phyloP scores from a whole-genome alignment of 2,797 vertebrate genomes.

The Darevskia mixta region DNA sequence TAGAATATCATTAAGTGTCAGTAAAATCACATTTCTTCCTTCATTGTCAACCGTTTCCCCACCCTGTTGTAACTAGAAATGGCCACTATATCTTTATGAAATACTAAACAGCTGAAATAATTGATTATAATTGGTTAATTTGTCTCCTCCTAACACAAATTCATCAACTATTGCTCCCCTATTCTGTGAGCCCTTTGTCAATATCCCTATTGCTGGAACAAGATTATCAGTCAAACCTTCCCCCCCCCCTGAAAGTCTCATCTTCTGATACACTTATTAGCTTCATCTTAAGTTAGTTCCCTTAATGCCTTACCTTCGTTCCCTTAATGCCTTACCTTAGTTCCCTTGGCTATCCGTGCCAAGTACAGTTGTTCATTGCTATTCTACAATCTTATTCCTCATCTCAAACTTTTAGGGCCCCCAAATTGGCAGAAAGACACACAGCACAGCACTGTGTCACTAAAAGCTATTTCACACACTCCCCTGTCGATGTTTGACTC shows the following conservation, averaged over 20 bases:
- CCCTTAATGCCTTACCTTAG: not conserved
- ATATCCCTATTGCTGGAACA: not conserved
- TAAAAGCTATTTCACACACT: not conserved
- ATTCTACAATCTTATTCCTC: not conserved
- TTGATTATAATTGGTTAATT: not conserved
- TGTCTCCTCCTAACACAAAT: not conserved
- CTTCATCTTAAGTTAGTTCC: not conserved
- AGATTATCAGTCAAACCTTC: not conserved
- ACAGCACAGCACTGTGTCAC: not conserved
- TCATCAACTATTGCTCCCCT: not conserved
- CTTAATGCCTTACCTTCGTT: not conserved
- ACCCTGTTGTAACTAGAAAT: not conserved
- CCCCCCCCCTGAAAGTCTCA: too few species aligned
- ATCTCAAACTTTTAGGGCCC: not conserved
- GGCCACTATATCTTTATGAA: fast-evolving
- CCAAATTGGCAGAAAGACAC: not conserved
- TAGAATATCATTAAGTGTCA: not conserved
- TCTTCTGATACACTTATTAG: not conserved
- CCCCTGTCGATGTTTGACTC: not conserved
- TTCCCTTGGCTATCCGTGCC: too few species aligned
- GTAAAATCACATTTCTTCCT: not conserved
- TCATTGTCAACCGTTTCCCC: not conserved
- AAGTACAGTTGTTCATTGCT: not conserved
- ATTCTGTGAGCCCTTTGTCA: not conserved
- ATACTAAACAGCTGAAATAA: not conserved